Base-by-base conservation (phyloP, 2,888 invertebrate genomes). In the Drosophila suboccidentalis region DNA sequence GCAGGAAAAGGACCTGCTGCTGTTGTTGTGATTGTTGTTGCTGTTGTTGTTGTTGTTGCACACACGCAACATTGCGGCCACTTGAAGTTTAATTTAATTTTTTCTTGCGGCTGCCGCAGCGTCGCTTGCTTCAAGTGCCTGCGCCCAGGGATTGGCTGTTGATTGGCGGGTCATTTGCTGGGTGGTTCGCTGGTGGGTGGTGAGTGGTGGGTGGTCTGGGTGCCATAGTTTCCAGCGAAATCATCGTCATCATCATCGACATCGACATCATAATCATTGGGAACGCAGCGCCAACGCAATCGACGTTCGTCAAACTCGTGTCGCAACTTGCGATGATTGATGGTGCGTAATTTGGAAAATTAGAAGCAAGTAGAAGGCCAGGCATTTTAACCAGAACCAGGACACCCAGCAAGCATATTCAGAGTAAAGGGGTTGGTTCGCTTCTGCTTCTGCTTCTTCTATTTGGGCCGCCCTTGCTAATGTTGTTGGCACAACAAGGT, bases 291-390 rank as follows among this genome's bases (percentile, higher is more conserved):
- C 54, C 69, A 75, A 57, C 66, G 50, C 69, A 71, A 78, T 78
- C 87, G 80, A 85, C 80, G 84, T 72, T 87, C 89, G 80, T 86
- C 89, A 86, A 80, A 70, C 80, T 80, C 79, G 81, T 75, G 70
- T 79, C 78, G 75, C 80, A 80, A 82, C 78, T 77, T 73, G 83
- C 69, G 81, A 89, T 90, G 91, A 91, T 91, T 90, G 91, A 91
- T 91, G 91, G 87, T 87, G 87, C 91, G 90, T 89, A 91, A 90
- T 90, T 91, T 90, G 89, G 90, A 79, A 89, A 90, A 90, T 88
- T 86, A 89, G 89, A 89, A 87, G 88, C 88, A 70, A 64, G 66
- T 59, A 55, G 69, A 74, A 66, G 71, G 58, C 64, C 44, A 32
- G 65, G 22, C 63, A 38, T 43, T 22, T 11, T 15, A 51, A 36